Evolutionary conservation across 2,797 vertebrate species (phyloP).

Genomic region (Sebastiscus tertius): DNA sequence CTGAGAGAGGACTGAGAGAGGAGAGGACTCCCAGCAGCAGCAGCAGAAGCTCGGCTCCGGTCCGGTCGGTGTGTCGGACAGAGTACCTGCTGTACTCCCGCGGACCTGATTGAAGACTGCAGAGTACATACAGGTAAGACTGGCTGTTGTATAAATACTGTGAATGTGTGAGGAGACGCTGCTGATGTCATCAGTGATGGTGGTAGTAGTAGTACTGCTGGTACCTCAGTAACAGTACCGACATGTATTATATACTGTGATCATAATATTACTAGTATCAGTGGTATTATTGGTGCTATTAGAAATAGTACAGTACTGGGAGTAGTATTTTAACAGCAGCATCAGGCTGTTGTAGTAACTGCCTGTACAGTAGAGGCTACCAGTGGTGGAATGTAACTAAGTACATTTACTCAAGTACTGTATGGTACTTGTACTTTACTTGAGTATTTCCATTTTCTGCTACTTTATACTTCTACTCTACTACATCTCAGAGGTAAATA

Average conservation of each 20-base stretch:
- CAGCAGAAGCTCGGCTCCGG: not conserved
- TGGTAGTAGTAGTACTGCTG: not conserved
- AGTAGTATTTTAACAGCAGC: not conserved
- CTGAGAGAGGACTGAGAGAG: no score
- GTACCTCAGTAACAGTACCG: not conserved
- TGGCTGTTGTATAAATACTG: not conserved
- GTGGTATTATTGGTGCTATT: not conserved
- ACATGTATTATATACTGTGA: not conserved
- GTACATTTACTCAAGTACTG: not conserved
- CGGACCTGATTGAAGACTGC: conserved; percentile 24
- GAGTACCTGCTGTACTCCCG: not conserved
- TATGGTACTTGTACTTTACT: not conserved
- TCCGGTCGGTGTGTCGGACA: not conserved
- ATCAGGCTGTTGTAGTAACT: no score
- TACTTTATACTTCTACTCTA: not conserved
- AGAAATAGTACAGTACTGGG: not conserved
- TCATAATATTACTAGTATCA: not conserved
- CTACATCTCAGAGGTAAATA: not conserved
- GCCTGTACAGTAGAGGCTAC: no score
- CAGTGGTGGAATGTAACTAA: not conserved
- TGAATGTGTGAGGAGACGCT: not conserved
- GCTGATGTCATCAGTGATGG: not conserved
- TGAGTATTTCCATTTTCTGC: not conserved
- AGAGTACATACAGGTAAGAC: not conserved
- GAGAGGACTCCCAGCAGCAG: not conserved